Evolutionary conservation across 2,797 vertebrate genomes (phyloP).

Genomic region (Takifugu ocellatus): DNA sequence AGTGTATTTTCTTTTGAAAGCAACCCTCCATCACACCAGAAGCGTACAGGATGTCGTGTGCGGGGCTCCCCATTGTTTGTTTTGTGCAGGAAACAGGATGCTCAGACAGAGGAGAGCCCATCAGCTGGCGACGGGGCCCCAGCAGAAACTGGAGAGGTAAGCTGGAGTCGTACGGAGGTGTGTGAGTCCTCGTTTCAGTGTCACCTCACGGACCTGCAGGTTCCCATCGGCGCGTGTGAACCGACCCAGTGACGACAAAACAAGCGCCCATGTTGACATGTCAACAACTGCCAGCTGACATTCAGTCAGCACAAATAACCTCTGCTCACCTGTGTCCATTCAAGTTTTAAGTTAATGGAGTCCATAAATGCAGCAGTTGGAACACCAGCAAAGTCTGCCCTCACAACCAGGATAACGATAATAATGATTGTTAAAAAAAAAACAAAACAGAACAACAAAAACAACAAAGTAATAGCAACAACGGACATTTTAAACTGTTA

Average conservation of each 20-base stretch:
- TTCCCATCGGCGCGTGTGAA: neutral
- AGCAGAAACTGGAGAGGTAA: constrained; percentile 10
- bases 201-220: neutral
- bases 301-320: constrained; percentile 5
- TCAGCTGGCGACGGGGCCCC: constrained; percentile 25
- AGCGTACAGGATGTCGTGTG: constrained; percentile 68
- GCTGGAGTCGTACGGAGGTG: no score
- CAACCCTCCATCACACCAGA: constrained; percentile 3
- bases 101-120: constrained; percentile 49
- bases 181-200: neutral
- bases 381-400: no score
- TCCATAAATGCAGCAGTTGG: no score
- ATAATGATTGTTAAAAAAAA: no score
- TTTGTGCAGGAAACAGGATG: constrained; percentile 78
- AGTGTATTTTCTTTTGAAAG: neutral
- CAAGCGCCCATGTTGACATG: constrained; percentile 43
- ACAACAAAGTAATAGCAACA: no score
- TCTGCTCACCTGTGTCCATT: no score
- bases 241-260: constrained; percentile 20
- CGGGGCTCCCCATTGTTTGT: constrained; percentile 69
- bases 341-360: no score
- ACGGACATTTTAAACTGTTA: neutral
- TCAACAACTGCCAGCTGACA: constrained; percentile 46
- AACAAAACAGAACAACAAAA: no score
- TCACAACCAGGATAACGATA: no score